These are phyloP conservation scores for Tetragnatha montana DNA, from an alignment of 2,888 invertebrate genomes.

Conservation along the genomic window DNA sequence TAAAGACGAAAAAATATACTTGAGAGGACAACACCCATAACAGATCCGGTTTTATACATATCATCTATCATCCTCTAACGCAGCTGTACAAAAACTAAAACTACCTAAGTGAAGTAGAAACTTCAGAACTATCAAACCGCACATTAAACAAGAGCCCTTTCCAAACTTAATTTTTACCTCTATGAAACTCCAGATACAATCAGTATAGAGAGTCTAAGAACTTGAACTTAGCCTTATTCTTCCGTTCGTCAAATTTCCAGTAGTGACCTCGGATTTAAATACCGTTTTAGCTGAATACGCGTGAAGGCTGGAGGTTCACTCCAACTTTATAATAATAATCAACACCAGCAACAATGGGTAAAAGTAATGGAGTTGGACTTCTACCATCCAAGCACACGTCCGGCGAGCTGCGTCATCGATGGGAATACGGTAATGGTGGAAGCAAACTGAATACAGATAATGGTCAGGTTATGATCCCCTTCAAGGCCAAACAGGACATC, in stretches of 20 bases:
- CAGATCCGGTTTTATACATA: no score
- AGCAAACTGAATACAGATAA: slow-evolving; percentile 17
- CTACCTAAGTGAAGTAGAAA: no score
- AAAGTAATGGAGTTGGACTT: slow-evolving; percentile 2
- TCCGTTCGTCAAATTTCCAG: not conserved
- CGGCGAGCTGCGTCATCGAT: slow-evolving; percentile 14
- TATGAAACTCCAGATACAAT: not conserved
- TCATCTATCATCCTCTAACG: no score
- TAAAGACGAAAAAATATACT: no score
- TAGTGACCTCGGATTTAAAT: not conserved
- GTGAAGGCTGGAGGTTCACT: not conserved
- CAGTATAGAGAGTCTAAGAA: not conserved
- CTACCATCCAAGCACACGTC: not conserved
- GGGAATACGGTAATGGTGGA: slow-evolving; percentile 22
- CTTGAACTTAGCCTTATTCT: not conserved
- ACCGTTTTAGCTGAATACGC: not conserved
- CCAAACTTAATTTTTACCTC: not conserved
- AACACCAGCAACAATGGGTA: not conserved
- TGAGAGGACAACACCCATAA: no score
- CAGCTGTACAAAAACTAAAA: no score
- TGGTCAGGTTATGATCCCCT: slow-evolving; percentile 26
- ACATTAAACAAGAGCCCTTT: no score
- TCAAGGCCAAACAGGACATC: slow-evolving; percentile 45
- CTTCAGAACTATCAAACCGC: no score
- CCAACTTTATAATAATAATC: not conserved